Base-by-base conservation (phyloP, 64 coral and sea anemone genomes). In the Dendrophyllia cribrosa region DNA sequence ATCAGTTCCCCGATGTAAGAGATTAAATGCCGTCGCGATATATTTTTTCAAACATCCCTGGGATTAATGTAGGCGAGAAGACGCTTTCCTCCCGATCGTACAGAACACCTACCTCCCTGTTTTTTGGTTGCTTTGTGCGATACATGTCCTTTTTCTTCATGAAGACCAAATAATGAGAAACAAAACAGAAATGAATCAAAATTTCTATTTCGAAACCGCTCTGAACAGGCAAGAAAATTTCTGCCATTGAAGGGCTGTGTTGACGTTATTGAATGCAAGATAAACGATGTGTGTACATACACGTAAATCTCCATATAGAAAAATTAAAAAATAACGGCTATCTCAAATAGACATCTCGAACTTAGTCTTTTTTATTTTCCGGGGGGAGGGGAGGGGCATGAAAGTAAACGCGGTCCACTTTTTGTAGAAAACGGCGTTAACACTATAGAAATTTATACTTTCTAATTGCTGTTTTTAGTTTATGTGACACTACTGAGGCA, bases 91-190 rank as follows among this genome's bases (percentile, higher is more conserved):
- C 45, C 46, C 34, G 34, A 67, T 17, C 7, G 66, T n/a, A 67
- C 46, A 51, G 61, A 82, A 17, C 17, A 84, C 80, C 46, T 84
- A 84, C 80, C 80, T 68, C 80, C 80, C 46, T 84, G 80, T 65
- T 84, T 84, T 65, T 84, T 84, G 80, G 60, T 67, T 48, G 63
- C 80, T 84, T 84, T 84, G 80, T 68, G 60, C 10, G 80, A 49
- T 68, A 84, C 80, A 84, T 68, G 80, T 84, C 62, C 62, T 50
- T 84, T 84, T 84, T 84, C 80, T 84, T 84, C 17, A 55, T 21
- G 75, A 55, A 77, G n/a, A 77, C 50, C 75, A 84, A 84, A 65
- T 49, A 84, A 67, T 68, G 60, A 51, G 80, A 84, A 67, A 84
- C 25, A 84, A 79, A 84, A 67, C 58, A 62, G 25, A 65, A 25